Base-by-base conservation (phyloP, 2,888 invertebrate genomes). In the Pollenia griseotomentosa region DNA sequence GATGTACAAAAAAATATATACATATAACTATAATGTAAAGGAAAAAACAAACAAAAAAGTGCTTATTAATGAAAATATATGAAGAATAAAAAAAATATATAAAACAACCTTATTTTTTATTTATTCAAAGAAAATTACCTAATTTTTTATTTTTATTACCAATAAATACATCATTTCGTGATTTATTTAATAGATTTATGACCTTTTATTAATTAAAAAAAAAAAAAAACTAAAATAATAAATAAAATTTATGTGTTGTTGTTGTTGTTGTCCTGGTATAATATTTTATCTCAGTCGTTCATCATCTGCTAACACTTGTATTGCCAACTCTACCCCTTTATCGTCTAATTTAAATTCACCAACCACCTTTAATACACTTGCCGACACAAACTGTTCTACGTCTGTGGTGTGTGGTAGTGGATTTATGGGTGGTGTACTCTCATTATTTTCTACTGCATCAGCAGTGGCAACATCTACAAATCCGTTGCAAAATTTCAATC, bases 401-500 rank as follows among this genome's bases (percentile, higher is more conserved):
- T 63, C 51, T 19, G 23, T 23, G 42, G 33, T 33, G 33, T 6
- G 33, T 33, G 33, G 33, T 33, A 6, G 33, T 33, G 33, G 6
- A 63, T 75, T 66, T 57, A 86, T 83, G 86, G 86, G 86, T 80
- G 83, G 79, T 19, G 86, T 83, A 46, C 46, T 83, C 42, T 80
- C 86, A 51, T 79, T 86, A 53, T 86, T 86, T 71, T 83, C 86
- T 46, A 75, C 79, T 68, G 77, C 82, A 73, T 42, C 85, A 75
- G 63, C 74, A 70, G 84, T 68, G 61, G 73, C 68, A 61, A 55
- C 73, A 66, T 48, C 84, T 10, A 1, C 63, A 2, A 75, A 81
- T 63, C 14, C 55, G 16, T 75, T 75, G 19, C 80, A 80, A 59
- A 75, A 63, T 73, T 51, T 57, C 33, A 63, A 63, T 40, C 46